These are phyloP conservation scores for Haliclona indistincta DNA, from an alignment of 37 sponge, comb jelly and placozoan species.

Conservation along the genomic window DNA sequence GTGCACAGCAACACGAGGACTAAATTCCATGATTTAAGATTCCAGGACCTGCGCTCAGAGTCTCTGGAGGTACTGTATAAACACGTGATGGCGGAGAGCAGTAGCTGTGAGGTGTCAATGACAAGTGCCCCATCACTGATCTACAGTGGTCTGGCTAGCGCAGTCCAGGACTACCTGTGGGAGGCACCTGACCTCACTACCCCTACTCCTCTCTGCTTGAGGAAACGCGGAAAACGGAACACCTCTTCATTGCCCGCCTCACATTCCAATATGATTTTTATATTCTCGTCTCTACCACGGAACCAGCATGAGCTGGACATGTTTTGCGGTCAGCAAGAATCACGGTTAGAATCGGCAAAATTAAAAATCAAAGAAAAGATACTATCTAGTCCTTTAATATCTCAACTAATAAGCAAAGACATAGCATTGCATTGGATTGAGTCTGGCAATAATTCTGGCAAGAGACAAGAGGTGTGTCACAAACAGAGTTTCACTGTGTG, in stretches of 20 bases:
- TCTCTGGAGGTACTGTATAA: constrained; percentile 24
- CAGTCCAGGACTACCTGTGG: constrained; percentile 56
- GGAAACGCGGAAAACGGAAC: neutral
- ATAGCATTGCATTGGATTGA: constrained; percentile 30
- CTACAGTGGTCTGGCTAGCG: constrained; percentile 35
- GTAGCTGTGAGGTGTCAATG: neutral
- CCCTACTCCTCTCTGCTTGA: constrained; percentile 7
- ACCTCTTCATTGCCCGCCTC: neutral
- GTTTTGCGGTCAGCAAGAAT: constrained; percentile 6
- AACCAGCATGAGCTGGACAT: constrained; percentile 3
- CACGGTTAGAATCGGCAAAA: neutral
- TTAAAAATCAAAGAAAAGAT: constrained; percentile 1
- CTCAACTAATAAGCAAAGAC: constrained; percentile 15
- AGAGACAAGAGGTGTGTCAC: constrained; percentile 1
- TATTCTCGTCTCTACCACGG: constrained; percentile 28
- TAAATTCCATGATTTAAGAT: no score
- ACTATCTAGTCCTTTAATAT: constrained; percentile 23
- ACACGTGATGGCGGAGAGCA: neutral
- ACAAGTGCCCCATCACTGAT: constrained; percentile 4
- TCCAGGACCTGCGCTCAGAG: constrained; percentile 30
- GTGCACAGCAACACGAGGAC: no score
- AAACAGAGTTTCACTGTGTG: neutral
- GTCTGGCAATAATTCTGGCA: neutral
- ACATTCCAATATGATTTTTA: constrained; percentile 32
- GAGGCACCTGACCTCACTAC: constrained; percentile 62